Base-by-base conservation (phyloP, 2,888 invertebrate genomes). In the Phortica okadai region DNA sequence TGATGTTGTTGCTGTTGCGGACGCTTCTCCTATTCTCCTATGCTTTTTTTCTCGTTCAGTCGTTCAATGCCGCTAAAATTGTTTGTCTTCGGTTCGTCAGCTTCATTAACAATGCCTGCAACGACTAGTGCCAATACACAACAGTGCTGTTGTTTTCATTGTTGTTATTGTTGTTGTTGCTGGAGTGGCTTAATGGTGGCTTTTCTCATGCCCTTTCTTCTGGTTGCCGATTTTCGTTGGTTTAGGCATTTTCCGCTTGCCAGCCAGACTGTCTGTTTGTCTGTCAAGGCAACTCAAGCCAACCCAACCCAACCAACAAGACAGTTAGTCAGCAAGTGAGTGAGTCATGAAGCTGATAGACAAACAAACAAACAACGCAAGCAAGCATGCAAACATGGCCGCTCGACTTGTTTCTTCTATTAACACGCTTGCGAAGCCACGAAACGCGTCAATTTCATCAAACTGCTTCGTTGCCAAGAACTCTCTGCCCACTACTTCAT, bases 381-480 rank as follows among this genome's bases (percentile, higher is more conserved):
- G 67, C 45, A 59, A 58, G 56, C 74, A 75, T 78, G 78, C 50
- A 70, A 72, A 14, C 50, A 6, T 25, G 14, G 21, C 14, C 54
- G 1, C 33, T 8, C 41, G 45, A 10, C 72, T 54, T 54, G 14
- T 4, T 33, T 54, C n/a, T 56, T 72, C 21, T 73, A 74, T 85
- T 82, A 78, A 80, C 78, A 82, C 85, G 84, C 82, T 84, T 86
- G 78, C 21, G 45, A 69, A 74, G 79, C 84, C 87, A 83, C 87
- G 89, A 89, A 89, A 90, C 87, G 87, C 84, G 88, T 90, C 88
- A 87, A 90, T 90, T 89, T 89, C 83, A 88, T 86, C 82, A 85
- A 86, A 86, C 86, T 84, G 83, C 82, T 85, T 78, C 77, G 74
- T 72, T 50, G 64, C 73, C 67, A 62, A 74, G 41, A 10, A 77